Conservation (phyloP, 2,797 vertebrate species). For the Megalops cyprinoides region DNA sequence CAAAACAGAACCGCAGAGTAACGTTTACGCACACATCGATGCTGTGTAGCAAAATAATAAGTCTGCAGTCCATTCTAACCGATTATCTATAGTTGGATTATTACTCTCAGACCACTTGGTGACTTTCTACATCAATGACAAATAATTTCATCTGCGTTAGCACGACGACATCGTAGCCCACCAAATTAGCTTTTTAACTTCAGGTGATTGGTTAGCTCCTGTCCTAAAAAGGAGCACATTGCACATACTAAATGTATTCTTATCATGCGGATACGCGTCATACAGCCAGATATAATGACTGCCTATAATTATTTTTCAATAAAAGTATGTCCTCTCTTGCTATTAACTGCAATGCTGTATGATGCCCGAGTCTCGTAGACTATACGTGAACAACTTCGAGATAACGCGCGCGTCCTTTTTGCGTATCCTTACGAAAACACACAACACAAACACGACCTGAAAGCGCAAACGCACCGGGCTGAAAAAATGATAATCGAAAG, state of each 20-base stretch:
- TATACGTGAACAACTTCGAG: conserved; percentile 28
- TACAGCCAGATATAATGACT: neutral
- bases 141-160: neutral
- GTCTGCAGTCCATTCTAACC: neutral
- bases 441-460: neutral
- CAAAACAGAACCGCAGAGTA: neutral
- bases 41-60: conserved; percentile 3
- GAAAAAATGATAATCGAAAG: conserved; percentile 8
- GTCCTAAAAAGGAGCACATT: neutral
- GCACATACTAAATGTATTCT: neutral
- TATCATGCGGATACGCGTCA: neutral
- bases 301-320: neutral
- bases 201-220: neutral
- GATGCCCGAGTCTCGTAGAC: conserved; percentile 3
- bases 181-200: conserved; percentile 10
- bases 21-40: neutral
- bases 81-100: neutral
- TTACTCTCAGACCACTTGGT: neutral
- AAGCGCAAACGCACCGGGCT: neutral
- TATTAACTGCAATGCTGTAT: neutral
- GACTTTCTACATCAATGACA: neutral
- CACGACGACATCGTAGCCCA: neutral
- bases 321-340: neutral
- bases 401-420: neutral
- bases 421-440: neutral